Base-by-base conservation (phyloP, 2,797 vertebrate genomes). In the Poecilia gillii region DNA sequence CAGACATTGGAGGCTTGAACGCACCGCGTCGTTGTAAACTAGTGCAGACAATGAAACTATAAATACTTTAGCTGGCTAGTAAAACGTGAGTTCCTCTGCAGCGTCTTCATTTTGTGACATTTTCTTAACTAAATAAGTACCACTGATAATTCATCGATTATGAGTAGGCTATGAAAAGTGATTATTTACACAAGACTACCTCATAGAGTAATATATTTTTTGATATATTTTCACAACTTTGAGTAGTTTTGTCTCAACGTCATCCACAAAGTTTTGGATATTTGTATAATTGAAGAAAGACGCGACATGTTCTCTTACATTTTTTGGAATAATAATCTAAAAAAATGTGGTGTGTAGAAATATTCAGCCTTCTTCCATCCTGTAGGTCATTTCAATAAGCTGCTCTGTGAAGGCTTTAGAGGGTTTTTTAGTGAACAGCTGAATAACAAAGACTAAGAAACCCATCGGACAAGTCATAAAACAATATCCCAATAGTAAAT, bases 1-100 rank as follows among this genome's bases (percentile, higher is more conserved):
- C 36, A 80, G 82, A 75, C 87, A 77, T 87, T 3, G 31, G 75
- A 88, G 84, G 83, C 86, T 75, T 79, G 70, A 74, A 64, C 71
- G 36, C 77, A 43, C 31, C 11, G 76, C 81, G 9, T 80, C 57
- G 80, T 51, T 45, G 41, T 70, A 75, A 73, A 25, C 12, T 3
- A 76, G 51, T 74, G 75, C 41, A 66, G 53, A 74, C 49, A n/a
- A 39, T 72, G 33, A 20, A 7, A 41, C 72, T 25, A 11, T 23
- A 1, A 8, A 55, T 78, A 75, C 18, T 33, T 11, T 25, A 62
- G 8, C 23, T 36, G 49, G 39, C 33, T 51, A 2, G 8, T 64
- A 64, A 64, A 64, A 64, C 7, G 4, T 18, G 5, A 62, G 28
- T 36, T 33, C 31, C 33, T 64, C 59, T 62, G 31, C 6, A 62